These are phyloP conservation scores for Penaeus chinensis DNA, from an alignment of 1,140 invertebrate species.

Conservation along the genomic window DNA sequence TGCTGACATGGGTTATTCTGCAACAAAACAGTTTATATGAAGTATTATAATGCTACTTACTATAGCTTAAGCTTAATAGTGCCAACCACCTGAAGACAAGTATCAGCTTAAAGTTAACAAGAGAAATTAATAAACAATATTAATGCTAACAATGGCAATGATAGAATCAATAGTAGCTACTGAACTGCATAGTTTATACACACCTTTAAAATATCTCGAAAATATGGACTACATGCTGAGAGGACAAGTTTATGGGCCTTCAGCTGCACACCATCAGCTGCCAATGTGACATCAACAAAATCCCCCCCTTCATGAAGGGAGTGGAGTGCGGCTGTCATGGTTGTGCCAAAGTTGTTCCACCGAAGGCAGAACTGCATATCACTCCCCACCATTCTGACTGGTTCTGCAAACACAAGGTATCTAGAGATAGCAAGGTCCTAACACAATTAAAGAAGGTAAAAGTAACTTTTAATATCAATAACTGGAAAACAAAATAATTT, in stretches of 20 bases:
- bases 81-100: neutral
- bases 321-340: constrained; percentile 60
- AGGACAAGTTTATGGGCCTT: constrained; percentile 80
- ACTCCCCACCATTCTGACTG: constrained; percentile 44
- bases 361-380: constrained; percentile 62
- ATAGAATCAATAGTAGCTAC: neutral
- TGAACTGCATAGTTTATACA: neutral
- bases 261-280: constrained; percentile 77
- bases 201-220: constrained; percentile 77
- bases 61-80: neutral
- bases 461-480: neutral
- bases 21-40: neutral
- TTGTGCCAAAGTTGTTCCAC: constrained; percentile 63
- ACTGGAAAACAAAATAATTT: too few species aligned
- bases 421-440: neutral
- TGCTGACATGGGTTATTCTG: constrained; percentile 85
- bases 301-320: constrained; percentile 56
- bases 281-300: constrained; percentile 73
- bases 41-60: too few species aligned
- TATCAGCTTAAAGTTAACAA: too few species aligned
- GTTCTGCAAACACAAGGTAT: neutral
- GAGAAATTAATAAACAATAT: too few species aligned
- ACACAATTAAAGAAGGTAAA: neutral
- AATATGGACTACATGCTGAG: constrained; percentile 79
- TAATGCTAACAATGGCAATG: too few species aligned